Percentiles rank a stretch among this genome's conserved stretches.
Evolutionary conservation across 2,797 vertebrate genomes (phyloP).

Genomic region (Cossypha caffra): DNA sequence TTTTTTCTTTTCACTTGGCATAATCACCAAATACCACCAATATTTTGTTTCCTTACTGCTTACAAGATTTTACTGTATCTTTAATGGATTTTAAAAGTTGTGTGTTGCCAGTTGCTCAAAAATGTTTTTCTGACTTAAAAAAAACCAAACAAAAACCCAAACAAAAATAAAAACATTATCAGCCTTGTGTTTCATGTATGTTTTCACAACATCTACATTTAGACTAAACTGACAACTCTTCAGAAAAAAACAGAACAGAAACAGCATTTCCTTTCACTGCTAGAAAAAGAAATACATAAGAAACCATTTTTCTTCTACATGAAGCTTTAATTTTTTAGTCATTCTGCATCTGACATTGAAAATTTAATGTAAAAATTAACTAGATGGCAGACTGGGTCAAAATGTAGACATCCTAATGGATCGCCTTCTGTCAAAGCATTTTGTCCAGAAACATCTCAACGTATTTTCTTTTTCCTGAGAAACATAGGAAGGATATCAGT

Average conservation of each 20-base stretch:
- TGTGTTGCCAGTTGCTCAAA: neutral
- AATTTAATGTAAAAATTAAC: constrained; percentile 63
- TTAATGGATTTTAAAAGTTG: neutral
- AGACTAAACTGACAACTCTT: neutral
- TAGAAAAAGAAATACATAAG: constrained; percentile 43
- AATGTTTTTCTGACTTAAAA: neutral
- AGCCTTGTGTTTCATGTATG: neutral
- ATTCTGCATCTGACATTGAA: constrained; percentile 43
- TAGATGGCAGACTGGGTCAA: constrained; percentile 43
- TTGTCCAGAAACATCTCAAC: constrained; percentile 38
- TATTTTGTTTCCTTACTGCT: neutral
- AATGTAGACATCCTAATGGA: constrained; percentile 44
- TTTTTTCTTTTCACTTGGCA: neutral
- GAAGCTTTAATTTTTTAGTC: constrained; percentile 51
- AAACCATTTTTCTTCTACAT: constrained; percentile 7
- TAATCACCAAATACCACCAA: neutral
- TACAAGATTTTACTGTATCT: neutral
- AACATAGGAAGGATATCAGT: neutral
- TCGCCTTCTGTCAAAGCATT: constrained; percentile 51
- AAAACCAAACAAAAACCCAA: neutral
- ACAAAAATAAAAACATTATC: neutral
- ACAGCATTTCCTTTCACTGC: neutral
- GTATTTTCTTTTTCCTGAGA: constrained; percentile 1
- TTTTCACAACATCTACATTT: neutral
- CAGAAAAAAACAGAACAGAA: neutral